Percentiles rank a stretch among this genome's conserved stretches.
These are phyloP conservation scores for Glaucopsyche alexis DNA, from an alignment of 2,888 invertebrate species.

Conservation along the genomic window DNA sequence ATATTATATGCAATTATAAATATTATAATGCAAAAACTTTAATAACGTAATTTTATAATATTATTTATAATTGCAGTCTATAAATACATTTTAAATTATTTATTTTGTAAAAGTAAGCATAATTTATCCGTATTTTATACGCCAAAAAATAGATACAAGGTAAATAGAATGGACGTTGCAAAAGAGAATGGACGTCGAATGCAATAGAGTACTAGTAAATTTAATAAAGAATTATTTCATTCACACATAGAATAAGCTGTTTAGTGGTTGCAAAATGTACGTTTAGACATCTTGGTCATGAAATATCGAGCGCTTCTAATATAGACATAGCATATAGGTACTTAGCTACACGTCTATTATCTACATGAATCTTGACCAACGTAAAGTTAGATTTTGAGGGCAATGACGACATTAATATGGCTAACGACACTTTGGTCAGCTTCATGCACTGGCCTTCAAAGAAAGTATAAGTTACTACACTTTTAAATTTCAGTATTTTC, in stretches of 20 bases:
- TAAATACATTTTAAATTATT: not conserved
- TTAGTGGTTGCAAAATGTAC: constrained; percentile 57
- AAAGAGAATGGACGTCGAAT: constrained; percentile 1
- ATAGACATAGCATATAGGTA: not conserved
- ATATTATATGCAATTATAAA: no score
- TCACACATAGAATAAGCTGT: constrained; percentile 33
- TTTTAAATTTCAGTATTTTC: no score
- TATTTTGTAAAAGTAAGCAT: not conserved
- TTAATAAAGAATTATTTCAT: not conserved
- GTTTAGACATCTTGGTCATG: constrained; percentile 71
- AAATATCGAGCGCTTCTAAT: constrained; percentile 51
- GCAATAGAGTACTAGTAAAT: not conserved
- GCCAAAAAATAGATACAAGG: not conserved
- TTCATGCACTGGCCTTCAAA: no score
- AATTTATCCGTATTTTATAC: not conserved
- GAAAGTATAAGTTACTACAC: no score
- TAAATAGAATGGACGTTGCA: no score
- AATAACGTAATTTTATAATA: no score
- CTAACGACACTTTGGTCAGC: not conserved
- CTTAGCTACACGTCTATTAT: not conserved
- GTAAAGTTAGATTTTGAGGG: not conserved
- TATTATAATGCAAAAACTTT: no score
- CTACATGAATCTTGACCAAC: not conserved
- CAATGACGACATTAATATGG: not conserved
- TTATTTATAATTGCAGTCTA: not conserved